Conservation (phyloP, 92 coral and sea anemone genomes). For the Heteractis magnifica region DNA sequence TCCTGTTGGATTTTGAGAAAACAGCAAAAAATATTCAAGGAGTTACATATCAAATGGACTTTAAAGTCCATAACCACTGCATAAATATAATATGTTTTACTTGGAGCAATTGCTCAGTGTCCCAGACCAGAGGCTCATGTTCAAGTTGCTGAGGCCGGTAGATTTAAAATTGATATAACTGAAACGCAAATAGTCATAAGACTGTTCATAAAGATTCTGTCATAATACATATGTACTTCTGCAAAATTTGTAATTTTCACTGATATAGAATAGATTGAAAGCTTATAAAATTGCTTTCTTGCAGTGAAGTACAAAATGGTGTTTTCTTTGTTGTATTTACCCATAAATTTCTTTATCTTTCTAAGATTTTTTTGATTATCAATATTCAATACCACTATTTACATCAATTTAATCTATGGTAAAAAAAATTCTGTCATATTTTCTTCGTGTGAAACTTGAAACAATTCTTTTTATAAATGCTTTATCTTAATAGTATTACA, state of each 20-base stretch:
- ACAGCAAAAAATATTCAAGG: background rate
- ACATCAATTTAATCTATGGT: background rate
- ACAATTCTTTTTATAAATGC: conserved; percentile 8
- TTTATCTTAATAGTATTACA: conserved; percentile 11
- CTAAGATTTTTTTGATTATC: background rate
- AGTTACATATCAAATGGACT: background rate
- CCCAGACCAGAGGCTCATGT: too few relatives aligned
- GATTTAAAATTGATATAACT: too few relatives aligned
- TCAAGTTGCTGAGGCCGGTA: too few relatives aligned
- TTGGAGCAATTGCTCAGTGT: too few relatives aligned
- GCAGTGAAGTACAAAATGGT: background rate
- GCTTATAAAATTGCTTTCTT: background rate
- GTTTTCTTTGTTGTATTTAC: background rate
- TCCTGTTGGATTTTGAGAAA: background rate
- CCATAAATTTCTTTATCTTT: background rate
- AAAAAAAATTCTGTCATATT: background rate
- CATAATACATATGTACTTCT: too few relatives aligned
- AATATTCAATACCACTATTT: background rate
- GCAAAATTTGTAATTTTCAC: background rate
- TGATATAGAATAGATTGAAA: background rate
- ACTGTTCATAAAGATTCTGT: too few relatives aligned
- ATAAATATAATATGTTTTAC: background rate
- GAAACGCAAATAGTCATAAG: too few relatives aligned
- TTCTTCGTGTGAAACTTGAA: background rate
- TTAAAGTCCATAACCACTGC: background rate